phyloP scores from a whole-genome alignment of 2,888 invertebrate species.

The Heteropelma amictum region DNA sequence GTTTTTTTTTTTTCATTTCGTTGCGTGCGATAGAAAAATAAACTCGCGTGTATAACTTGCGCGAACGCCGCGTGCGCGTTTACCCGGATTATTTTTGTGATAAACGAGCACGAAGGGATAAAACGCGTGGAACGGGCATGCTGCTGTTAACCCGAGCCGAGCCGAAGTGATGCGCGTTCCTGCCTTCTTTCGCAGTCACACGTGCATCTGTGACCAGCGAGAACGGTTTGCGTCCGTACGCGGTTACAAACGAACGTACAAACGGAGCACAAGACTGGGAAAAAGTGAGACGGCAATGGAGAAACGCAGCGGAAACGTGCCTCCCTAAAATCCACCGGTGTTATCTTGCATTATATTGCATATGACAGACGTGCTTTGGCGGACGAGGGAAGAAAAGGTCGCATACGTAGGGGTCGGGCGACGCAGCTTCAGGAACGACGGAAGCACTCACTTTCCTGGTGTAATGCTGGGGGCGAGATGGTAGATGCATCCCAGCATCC shows the following conservation, averaged over 20 bases:
- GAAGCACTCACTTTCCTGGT: not conserved
- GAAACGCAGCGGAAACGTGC: conserved; percentile 60
- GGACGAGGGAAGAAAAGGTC: conserved; percentile 33
- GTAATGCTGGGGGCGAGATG: not conserved
- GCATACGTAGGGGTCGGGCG: not conserved
- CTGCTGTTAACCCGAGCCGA: conserved; percentile 30
- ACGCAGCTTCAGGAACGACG: not conserved
- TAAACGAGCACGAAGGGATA: not conserved
- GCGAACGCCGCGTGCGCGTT: not conserved
- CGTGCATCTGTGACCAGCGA: conserved; percentile 45
- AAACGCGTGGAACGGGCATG: conserved; percentile 25
- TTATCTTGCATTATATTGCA: conserved; percentile 71
- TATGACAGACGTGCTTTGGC: conserved; percentile 69
- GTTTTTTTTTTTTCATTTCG: no score
- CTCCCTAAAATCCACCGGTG: conserved; percentile 64
- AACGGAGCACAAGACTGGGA: conserved; percentile 12
- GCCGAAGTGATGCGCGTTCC: conserved; percentile 27
- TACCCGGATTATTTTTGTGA: conserved; percentile 31
- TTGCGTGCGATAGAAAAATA: not conserved
- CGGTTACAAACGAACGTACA: conserved; percentile 39
- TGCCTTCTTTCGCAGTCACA: conserved; percentile 16
- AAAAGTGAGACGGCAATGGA: conserved; percentile 32
- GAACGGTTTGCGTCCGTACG: conserved; percentile 20
- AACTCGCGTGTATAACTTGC: not conserved
- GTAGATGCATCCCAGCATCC: no score